Evolutionary conservation across 2,888 invertebrate genomes (phyloP), one percentile per base, ranked within the genome.

Genomic region (Agrochola litura): DNA sequence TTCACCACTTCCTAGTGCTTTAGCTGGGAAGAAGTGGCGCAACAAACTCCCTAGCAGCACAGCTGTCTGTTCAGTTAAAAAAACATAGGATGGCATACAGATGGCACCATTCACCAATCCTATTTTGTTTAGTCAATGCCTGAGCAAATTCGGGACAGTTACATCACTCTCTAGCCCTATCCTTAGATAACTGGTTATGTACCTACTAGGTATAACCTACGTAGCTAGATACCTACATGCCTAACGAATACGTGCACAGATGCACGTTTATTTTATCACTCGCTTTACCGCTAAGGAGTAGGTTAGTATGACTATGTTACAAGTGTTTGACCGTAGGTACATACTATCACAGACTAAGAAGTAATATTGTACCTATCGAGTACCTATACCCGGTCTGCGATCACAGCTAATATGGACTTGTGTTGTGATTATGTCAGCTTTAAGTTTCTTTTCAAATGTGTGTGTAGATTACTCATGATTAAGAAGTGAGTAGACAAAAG

Each of bases 231-330:
- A 30, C 30, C 30, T 25, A 49, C 3, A 30, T 61, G n/a, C n/a
- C 56, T 10, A 49, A 58, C 10, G 54, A 67, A 54, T 73, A 82
- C 80, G 84, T 82, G 84, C 43, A 41, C 85, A 60, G 14, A 25
- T 14, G 58, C 85, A 82, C 73, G 81, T 84, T 37, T 10, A 41
- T 16, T 69, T 67, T 73, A 56, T 66, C 69, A 56, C 19, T 46
- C 30, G 9, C 25, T 2, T 22, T 2, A 66, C 76, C 19, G 2
- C 19, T 71, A 81, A 2, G 58, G 70, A 43, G 19, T 71, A 25
- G 19, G 19, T 49, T 67, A 22, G 49, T 67, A 30, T 37, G 49
- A 67, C 30, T 65, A 49, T 70, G 68, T 52, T 25, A 43, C 54
- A 69, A 37, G 30, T 30, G 69, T 30, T 46, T 61, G 22, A 77